Evolutionary conservation across 92 coral and sea anemone species (phyloP).

Genomic region (Palythoa grandis): DNA sequence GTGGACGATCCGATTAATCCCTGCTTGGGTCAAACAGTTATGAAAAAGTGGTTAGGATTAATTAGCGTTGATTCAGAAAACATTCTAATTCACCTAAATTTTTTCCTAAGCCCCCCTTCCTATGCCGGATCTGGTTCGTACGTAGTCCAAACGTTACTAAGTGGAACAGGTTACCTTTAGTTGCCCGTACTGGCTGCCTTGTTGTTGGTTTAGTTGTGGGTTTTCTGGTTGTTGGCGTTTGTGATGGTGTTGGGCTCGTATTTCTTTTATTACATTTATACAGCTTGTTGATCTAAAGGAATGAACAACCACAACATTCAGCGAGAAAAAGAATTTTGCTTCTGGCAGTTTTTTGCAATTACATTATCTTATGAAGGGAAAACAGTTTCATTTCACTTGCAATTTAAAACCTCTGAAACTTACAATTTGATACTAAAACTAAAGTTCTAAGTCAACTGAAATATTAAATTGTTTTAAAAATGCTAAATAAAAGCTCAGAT

Average conservation of each 20-base stretch:
- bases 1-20: too few species aligned
- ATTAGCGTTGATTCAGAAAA: neutral
- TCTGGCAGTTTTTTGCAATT: too few species aligned
- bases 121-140: neutral
- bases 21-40: too few species aligned
- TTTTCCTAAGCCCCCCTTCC: neutral
- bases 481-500: too few species aligned
- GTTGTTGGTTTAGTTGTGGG: constrained; percentile 26
- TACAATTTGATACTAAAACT: too few species aligned
- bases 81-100: neutral
- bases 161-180: constrained; percentile 6
- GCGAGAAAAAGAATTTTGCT: too few species aligned
- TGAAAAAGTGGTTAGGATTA: neutral
- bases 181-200: neutral
- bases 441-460: too few species aligned
- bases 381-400: too few species aligned
- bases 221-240: constrained; percentile 1
- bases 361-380: too few species aligned
- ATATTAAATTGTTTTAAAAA: too few species aligned
- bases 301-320: neutral
- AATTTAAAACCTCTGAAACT: too few species aligned
- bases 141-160: neutral
- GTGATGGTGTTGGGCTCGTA: constrained; percentile 5
- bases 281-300: constrained; percentile 36
- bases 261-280: constrained; percentile 11